Evolutionary conservation across 2,888 invertebrate species (phyloP), one percentile per base, ranked within the genome.

Genomic region (Melieria omissa): DNA sequence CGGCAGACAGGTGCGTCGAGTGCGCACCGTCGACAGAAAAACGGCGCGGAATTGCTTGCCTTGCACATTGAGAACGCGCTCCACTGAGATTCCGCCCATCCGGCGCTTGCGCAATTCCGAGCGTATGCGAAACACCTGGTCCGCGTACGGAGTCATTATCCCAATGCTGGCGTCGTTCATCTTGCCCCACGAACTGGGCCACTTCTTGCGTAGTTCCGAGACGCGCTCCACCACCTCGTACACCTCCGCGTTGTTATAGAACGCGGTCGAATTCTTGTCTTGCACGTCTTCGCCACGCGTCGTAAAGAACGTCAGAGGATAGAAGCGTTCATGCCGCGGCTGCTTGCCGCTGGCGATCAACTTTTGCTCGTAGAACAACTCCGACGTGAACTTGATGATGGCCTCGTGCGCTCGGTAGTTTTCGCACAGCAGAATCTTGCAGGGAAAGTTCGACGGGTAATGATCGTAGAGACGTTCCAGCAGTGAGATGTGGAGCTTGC

Each of bases 11-110:
- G 93, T 94, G 73, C 92, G 89, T 49, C 93, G 88, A 6, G 94
- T 95, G 68, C 92, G 90, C 42, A 88, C 88, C 0, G 94, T 94
- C 54, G 94, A 94, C 72, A 95, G 87, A 81, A 95, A 92, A 64
- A 95, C 91, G 0, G 92, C 94, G 8, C 94, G 89, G 83, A 95
- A 95, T 86, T 95, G 95, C 82, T 95, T 95, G 82, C 95, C 95
- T 88, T 95, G 95, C 0, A 95, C 94, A 86, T 95, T 95, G 10
- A 94, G 88, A 4, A 95, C 94, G 72, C 95, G 88, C 82, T 95
- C 95, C 3, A 95, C 95, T 10, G 93, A 93, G 60, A 95, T 92
- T 71, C 92, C 92, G 75, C 90, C 90, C 86, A 95, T 89, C 46
- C 92, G 89, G 5, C 92, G 89, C 81, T 93, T 93, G 44, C 94